Conservation (phyloP, 2,113 vertebrate species). For the Tachycineta bicolor region DNA sequence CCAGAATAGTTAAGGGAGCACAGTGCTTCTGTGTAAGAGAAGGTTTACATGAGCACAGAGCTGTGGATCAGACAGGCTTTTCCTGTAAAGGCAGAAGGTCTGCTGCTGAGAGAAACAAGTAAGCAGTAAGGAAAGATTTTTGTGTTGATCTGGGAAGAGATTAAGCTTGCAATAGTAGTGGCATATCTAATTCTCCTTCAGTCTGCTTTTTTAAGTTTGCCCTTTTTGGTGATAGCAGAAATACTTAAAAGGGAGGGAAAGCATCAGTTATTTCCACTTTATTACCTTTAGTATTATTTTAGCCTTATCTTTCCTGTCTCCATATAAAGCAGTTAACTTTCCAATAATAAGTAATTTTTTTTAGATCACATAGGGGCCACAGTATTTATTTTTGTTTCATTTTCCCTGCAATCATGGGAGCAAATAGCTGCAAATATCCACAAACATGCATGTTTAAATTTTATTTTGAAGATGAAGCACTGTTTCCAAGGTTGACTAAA, state of each 20-base stretch:
- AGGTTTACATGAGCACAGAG: neutral
- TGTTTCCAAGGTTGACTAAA: neutral
- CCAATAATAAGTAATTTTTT: neutral
- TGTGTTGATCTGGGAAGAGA: neutral
- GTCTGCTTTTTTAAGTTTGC: conserved; percentile 9
- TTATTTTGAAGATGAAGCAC: neutral
- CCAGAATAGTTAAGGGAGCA: neutral
- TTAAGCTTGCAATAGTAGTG: neutral
- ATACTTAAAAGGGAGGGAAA: neutral
- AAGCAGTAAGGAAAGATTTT: neutral
- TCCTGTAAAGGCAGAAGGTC: neutral
- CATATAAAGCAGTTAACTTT: neutral
- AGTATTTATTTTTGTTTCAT: neutral
- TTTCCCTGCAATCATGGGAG: neutral
- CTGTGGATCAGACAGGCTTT: neutral
- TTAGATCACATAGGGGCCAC: neutral
- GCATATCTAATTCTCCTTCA: neutral
- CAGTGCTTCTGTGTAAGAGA: neutral
- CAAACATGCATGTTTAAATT: neutral
- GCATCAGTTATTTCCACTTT: neutral
- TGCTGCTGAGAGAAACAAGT: neutral
- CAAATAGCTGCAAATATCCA: neutral
- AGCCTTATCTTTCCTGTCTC: neutral
- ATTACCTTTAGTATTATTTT: neutral
- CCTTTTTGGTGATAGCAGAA: conserved; percentile 18